Conservation (phyloP, 2,113 vertebrate genomes). For the Pachycephala philippinensis region DNA sequence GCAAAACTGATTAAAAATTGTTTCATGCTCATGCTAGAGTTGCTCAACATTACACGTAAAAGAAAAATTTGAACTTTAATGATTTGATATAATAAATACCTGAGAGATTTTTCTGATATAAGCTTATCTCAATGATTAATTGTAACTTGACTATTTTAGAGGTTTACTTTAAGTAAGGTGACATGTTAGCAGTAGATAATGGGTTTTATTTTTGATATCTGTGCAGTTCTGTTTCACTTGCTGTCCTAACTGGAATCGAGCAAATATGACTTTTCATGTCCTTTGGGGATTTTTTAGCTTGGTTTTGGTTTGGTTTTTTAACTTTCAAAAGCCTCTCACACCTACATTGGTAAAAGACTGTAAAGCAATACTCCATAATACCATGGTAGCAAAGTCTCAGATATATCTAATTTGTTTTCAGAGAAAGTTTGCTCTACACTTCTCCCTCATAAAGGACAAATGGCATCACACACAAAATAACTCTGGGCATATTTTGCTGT, state of each 20-base stretch:
- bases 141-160: not conserved
- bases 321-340: not conserved
- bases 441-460: not conserved
- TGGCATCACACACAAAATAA: not conserved
- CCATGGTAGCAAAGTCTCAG: not conserved
- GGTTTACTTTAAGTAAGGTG: not conserved
- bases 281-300: not conserved
- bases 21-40: not conserved
- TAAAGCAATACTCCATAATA: not conserved
- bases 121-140: not conserved
- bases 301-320: not conserved
- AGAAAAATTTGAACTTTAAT: not conserved
- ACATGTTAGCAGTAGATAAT: not conserved
- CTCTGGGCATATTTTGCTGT: not conserved
- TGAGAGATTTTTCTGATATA: not conserved
- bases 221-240: not conserved
- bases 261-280: not conserved
- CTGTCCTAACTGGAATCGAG: not conserved
- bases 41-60: not conserved
- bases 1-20: not conserved
- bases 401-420: not conserved
- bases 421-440: not conserved
- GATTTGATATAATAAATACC: not conserved
- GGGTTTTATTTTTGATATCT: not conserved
- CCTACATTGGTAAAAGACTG: not conserved